Base-by-base conservation (phyloP, 2,797 vertebrate genomes). In the Gymnothorax reevesii region DNA sequence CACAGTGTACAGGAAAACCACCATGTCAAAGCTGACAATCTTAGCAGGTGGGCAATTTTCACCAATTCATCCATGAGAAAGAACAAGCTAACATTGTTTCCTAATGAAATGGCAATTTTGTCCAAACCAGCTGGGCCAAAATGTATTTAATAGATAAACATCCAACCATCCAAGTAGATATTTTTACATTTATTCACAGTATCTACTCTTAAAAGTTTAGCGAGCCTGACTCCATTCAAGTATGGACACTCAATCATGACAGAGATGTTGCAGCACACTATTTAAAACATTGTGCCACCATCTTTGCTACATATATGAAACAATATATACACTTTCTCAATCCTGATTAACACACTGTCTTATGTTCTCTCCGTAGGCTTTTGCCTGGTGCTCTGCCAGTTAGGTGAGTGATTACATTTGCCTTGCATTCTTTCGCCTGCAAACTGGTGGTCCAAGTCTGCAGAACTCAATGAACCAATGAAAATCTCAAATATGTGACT, bases 11-110 rank as follows among this genome's bases (percentile, higher is more conserved):
- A 83, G 79, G 69, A n/a, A 57, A 33, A 54, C 86, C 27, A 90
- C 85, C 60, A 94, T 94, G 91, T 87, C 92, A 42, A 92, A 83
- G 22, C 88, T 94, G 20, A 92, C 92, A 12, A 57, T 92, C 80
- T 86, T 94, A 71, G 91, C 93, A 92, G 92, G 93, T 93, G 89
- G 83, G n/a, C 54, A 22, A 25, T 69, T 57, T 62, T 57, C 54
- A 69, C 83, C 73, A 20, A 1, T 55, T 20, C 77, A 79, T 7
- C 15, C 12, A 17, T 12, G 12, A 20, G 15, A 7, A 66, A 73
- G 33, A 13, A 73, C 12, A 49, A 52, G 7, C 49, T 54, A 49
- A 80, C 77, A 80, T 13, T 1, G 12, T 52, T 49, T 77, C 7
- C 77, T 22, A 17, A 55, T 7, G 8, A 77, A 80, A 20, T 2